phyloP scores from a whole-genome alignment of 2,888 invertebrate genomes.

The Agonopterix arenella region DNA sequence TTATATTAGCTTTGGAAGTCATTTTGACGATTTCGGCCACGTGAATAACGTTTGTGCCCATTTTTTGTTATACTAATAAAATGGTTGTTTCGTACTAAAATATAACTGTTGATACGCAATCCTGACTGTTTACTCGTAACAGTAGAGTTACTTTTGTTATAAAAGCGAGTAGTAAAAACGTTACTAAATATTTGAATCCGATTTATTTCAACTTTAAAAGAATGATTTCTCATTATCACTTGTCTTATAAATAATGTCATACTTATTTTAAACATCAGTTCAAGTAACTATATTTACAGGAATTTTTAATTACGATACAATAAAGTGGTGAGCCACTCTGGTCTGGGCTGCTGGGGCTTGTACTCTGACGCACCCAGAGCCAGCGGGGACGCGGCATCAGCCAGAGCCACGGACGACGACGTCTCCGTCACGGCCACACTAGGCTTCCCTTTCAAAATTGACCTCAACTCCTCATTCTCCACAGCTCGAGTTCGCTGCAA shows the following conservation, averaged over 20 bases:
- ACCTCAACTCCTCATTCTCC: slow-evolving; percentile 71
- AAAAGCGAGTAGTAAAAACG: not conserved
- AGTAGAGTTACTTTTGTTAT: not conserved
- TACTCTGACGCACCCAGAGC: slow-evolving; percentile 62
- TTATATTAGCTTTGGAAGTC: slow-evolving; percentile 28
- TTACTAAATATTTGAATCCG: slow-evolving; percentile 29
- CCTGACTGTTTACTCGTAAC: not conserved
- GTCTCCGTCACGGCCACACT: slow-evolving; percentile 68
- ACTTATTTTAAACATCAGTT: slow-evolving; percentile 57
- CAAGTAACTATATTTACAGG: slow-evolving; percentile 52
- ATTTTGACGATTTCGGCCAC: slow-evolving; percentile 23
- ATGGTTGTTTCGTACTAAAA: not conserved
- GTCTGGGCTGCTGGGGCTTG: slow-evolving; percentile 54
- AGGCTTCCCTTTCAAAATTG: slow-evolving; percentile 77
- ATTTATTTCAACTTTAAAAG: slow-evolving; percentile 70
- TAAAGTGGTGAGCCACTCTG: slow-evolving; percentile 65
- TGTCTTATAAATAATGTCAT: slow-evolving; percentile 54
- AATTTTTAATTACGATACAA: slow-evolving; percentile 60
- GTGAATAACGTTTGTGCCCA: slow-evolving; percentile 19
- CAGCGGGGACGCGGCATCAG: slow-evolving; percentile 59
- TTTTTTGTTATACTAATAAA: slow-evolving; percentile 1
- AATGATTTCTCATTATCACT: slow-evolving; percentile 48
- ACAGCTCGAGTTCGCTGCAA: slow-evolving; percentile 66
- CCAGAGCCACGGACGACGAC: slow-evolving; percentile 58
- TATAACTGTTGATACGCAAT: not conserved